These are phyloP conservation scores for Cyrtorhinus lividipennis DNA, from an alignment of 1,140 invertebrate species.

Conservation along the genomic window DNA sequence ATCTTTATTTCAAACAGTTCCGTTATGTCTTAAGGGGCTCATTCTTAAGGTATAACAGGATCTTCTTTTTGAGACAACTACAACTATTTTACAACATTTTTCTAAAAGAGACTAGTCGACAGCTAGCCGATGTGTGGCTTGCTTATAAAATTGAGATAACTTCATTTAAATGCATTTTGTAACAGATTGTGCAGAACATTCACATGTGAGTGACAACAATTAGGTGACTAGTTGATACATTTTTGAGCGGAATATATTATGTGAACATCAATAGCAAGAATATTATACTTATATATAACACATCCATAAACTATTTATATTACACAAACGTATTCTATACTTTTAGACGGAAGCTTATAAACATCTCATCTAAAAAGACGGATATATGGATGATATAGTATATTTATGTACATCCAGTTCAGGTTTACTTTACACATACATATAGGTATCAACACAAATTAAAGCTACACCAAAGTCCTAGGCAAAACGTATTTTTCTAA, in stretches of 20 bases:
- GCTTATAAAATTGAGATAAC: too few relatives aligned
- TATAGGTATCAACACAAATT: neutral
- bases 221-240: too few relatives aligned
- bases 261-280: too few relatives aligned
- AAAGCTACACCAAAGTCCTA: neutral
- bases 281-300: too few relatives aligned
- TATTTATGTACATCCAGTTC: neutral
- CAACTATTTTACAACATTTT: too few relatives aligned
- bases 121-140: too few relatives aligned
- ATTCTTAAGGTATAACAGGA: conserved; percentile 8
- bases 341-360: neutral
- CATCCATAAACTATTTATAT: too few relatives aligned
- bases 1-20: neutral
- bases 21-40: conserved; percentile 9
- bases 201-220: too few relatives aligned
- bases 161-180: neutral
- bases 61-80: neutral
- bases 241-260: too few relatives aligned
- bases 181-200: neutral
- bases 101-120: too few relatives aligned
- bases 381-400: neutral
- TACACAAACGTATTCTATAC: too few relatives aligned
- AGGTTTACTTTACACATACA: too few relatives aligned
- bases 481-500: neutral
- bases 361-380: neutral